Evolutionary conservation across 2,797 vertebrate species (phyloP).

Genomic region (Orientallactaga sibirica): DNA sequence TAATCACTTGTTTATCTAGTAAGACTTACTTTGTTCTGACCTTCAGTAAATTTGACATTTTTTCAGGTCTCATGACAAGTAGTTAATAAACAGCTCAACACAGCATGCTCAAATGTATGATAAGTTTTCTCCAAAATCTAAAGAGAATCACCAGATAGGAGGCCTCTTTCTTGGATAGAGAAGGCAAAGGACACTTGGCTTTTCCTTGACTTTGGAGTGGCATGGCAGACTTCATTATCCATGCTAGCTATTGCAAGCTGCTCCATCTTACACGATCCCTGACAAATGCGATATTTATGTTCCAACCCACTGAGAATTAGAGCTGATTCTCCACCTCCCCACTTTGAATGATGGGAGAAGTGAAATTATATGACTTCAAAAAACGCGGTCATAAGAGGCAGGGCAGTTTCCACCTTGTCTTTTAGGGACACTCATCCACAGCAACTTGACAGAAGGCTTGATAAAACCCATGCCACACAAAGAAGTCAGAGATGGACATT

Average conservation of each 20-base stretch:
- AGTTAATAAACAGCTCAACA: background rate
- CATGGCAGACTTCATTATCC: background rate
- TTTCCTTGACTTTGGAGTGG: background rate
- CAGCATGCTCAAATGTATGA: background rate
- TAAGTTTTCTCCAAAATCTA: background rate
- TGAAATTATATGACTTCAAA: background rate
- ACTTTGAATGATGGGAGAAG: background rate
- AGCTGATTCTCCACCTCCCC: no score
- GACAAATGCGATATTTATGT: background rate
- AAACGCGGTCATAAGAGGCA: background rate
- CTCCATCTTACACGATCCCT: background rate
- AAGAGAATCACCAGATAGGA: background rate
- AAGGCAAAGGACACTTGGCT: background rate
- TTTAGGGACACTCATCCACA: background rate
- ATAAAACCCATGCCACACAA: background rate
- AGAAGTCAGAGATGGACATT: background rate
- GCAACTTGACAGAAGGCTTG: background rate
- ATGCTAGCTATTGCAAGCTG: background rate
- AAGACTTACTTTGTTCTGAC: background rate
- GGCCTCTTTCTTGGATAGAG: background rate
- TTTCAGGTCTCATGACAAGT: background rate
- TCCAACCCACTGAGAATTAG: background rate
- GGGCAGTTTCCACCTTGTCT: background rate
- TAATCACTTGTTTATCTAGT: background rate
- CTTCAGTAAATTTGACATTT: background rate